Evolutionary conservation across 2,797 vertebrate species (phyloP), one percentile per base, ranked within the genome.

Genomic region (Picus viridis): DNA sequence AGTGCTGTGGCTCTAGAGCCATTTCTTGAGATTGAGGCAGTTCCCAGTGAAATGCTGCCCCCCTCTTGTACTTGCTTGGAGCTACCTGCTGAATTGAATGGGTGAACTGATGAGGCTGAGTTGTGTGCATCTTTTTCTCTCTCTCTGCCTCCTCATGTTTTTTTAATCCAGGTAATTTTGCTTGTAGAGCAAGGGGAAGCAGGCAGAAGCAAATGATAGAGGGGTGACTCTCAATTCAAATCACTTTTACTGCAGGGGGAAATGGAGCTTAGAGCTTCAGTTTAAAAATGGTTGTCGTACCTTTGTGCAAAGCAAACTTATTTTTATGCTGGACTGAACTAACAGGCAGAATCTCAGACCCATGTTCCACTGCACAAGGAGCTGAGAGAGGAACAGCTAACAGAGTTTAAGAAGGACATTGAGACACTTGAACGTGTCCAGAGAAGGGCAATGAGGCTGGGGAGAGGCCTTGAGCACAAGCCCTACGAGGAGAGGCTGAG

Each of bases 1-100:
- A 58, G 30, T 83, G 84, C 68, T 68, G 72, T 39, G 30, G 47
- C 49, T 84, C 39, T n/a, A 1, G 23, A 47, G 68, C 13, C 0
- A 0, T 49, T 91, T 49, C 34, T 10, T 86, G 23, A 67, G 54
- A 64, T 56, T 72, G 20, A 17, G 54, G 76, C 57, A 22, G 63
- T 94, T 96, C 57, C 53, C 32, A 6, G 85, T 43, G 91, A 88
- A 89, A 91, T 93, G 74, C 96, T 92, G 93, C 96, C 96, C 93
- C 57, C 57, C 94, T 92, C 61, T 59, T 78, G 94, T 78, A 90
- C 86, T 68, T 61, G 77, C 58, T 77, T 77, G 86, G 18, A 13
- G 19, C 49, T 45, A 63, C 16, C 11, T 27, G 23, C 59, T 69
- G 67, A 30, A 36, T 2, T 53, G 70, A 75, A n/a, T n/a, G 26